Evolutionary conservation across 2,888 invertebrate species (phyloP).

Genomic region (Monoplex corrugatus): DNA sequence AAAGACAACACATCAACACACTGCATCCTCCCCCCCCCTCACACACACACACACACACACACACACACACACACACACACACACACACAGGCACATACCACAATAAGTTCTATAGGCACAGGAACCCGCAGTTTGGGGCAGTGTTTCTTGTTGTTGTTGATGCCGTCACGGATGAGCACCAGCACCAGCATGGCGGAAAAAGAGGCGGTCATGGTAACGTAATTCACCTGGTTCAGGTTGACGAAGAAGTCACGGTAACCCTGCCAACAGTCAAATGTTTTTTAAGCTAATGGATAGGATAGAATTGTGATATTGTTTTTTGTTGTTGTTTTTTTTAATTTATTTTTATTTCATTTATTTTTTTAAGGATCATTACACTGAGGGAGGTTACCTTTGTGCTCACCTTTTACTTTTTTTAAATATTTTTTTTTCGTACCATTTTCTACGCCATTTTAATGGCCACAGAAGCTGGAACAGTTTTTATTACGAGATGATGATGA

Average conservation of each 20-base stretch:
- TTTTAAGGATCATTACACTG: no score
- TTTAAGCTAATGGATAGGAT: not conserved
- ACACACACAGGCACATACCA: constrained; percentile 50
- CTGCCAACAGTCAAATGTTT: constrained; percentile 77
- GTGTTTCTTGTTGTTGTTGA: constrained; percentile 75
- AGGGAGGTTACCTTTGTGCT: no score
- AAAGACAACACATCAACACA: no score
- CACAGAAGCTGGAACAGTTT: no score
- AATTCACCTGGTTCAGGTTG: constrained; percentile 85
- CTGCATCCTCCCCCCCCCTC: no score
- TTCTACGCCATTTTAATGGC: no score
- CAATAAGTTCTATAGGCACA: constrained; percentile 63
- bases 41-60: not conserved
- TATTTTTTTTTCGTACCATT: no score
- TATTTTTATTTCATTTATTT: not conserved
- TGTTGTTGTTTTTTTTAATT: not conserved
- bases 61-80: constrained; percentile 1
- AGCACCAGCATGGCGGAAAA: constrained; percentile 85
- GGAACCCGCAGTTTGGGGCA: constrained; percentile 60
- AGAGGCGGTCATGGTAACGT: constrained; percentile 87
- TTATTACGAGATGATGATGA: no score
- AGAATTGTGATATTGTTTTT: not conserved
- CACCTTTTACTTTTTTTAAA: no score
- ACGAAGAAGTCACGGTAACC: constrained; percentile 85
- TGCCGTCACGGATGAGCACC: constrained; percentile 83